Evolutionary conservation across 2,113 vertebrate species (phyloP).

Genomic region (Ctenomys sociabilis): DNA sequence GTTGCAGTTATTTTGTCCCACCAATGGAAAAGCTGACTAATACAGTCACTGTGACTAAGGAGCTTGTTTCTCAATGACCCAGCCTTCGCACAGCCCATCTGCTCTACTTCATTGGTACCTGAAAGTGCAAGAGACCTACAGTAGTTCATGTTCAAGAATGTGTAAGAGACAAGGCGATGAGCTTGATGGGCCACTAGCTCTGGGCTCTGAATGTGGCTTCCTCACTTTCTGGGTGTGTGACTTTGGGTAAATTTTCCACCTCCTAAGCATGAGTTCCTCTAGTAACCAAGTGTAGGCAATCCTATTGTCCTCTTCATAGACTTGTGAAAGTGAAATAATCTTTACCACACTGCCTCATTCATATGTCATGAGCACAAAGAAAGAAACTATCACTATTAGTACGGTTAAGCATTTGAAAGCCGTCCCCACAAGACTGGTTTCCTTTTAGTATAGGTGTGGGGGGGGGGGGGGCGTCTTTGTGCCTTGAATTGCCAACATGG

Average conservation of each 20-base stretch:
- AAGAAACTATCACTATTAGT: neutral
- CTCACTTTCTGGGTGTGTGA: no score
- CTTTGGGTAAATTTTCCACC: neutral
- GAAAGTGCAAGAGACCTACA: neutral
- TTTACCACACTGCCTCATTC: neutral
- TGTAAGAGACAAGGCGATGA: accelerated
- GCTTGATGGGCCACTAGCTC: accelerated
- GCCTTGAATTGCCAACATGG: neutral
- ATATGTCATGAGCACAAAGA: neutral
- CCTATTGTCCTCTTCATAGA: neutral
- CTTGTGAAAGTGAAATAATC: neutral
- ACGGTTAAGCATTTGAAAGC: neutral
- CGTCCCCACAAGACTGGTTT: neutral
- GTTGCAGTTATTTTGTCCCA: neutral
- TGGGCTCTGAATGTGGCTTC: neutral
- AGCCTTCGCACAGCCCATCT: neutral
- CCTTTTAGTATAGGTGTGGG: neutral
- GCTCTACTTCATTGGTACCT: accelerated
- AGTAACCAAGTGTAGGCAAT: neutral
- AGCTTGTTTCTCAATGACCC: neutral
- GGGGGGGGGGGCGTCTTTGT: neutral
- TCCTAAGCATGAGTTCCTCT: neutral
- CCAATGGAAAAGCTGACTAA: neutral
- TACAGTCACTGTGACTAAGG: neutral
- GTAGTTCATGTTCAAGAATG: neutral